Evolutionary conservation across 2,113 vertebrate genomes (phyloP), one percentile per base, ranked within the genome.

Genomic region (Mustela nigripes): DNA sequence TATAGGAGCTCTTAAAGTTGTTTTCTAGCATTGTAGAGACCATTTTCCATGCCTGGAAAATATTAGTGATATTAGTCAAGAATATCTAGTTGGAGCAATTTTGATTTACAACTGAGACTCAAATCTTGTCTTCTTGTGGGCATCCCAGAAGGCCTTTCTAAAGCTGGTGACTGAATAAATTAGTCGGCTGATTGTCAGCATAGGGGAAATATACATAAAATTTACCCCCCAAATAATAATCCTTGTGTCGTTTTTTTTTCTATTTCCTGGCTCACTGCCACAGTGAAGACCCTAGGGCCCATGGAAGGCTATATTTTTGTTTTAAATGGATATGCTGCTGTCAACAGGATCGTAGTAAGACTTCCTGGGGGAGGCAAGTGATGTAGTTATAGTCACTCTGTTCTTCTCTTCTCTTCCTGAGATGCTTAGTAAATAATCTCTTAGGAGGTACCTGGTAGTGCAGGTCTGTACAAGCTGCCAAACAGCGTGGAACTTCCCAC

Each of bases 101-200:
- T 98, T 97, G 89, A 98, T 95, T 98, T 71, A 88, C 91, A 98
- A 97, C 78, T 94, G 91, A 98, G 96, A 98, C 97, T 97, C 97
- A 96, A 97, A 98, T 97, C 85, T 84, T 80, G 21, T 56, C 95
- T 98, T 97, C 89, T 94, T 92, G 31, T 69, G 87, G 95, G 96
- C 85, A 89, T 96, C 97, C 96, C 79, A 79, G 22, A 85, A 97
- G 97, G 90, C 97, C 33, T 86, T 95, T 95, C 98, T 91, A 92
- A 91, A 93, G 92, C 24, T 71, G 56, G 2, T 74, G 10, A 45
- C 67, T 50, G 74, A 89, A 87, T 24, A 89, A 92, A 73, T 82
- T 71, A 90, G 53, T 78, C 2, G 45, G 26, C 45, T 79, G n/a
- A 62, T 73, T 36, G 74, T 62, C 53, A 74, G 39, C 26, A 14